Evolutionary conservation across 1,140 invertebrate species (phyloP), one percentile per base, ranked within the genome.

Genomic region (Lepidurus couesii): DNA sequence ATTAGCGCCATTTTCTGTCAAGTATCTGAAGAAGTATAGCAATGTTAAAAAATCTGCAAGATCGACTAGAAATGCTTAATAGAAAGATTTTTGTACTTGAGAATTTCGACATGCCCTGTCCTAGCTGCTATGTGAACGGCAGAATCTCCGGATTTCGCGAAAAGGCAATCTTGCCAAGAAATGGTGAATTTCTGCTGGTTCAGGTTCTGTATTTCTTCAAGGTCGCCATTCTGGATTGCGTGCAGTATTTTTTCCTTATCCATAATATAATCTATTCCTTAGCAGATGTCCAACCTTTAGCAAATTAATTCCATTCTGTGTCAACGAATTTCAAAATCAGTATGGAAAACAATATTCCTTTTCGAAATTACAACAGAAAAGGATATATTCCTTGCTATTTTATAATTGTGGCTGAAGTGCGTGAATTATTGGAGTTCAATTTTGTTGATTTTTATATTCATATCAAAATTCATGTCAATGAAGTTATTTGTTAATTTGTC

Each of bases 131-230:
- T 65, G 16, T 78, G 77, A n/a, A 78, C 5, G 73, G 53, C 53
- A 8, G 77, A 78, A 43, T 78, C 77, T 16, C 77, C 77, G 13
- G 77, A 73, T 44, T 78, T 78, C 42, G n/a, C 65, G 53, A 74
- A 65, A n/a, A 78, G 9, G 6, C 77, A 78, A 26, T 42, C 11
- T 9, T 16, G 65, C 77, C 77, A 78, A 8, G 45, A 13, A 24
- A 78, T 16, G 13, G 43, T 6, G 34, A 16, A 34, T 47, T 42
- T 16, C 13, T 45, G 6, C 13, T 45, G 6, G 7, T 77, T 43
- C 26, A 77, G 9, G 42, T 77, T 26, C 16, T 42, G 44, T 24
- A 77, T 47, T 10, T 21, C 76, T 11, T 47, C 44, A 16, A 77
- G 9, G n/a, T 77, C 76, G 7, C 45, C 76, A 42, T 16, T 45